Conservation (phyloP, 2,888 invertebrate species). For the Antheraea assamensis region DNA sequence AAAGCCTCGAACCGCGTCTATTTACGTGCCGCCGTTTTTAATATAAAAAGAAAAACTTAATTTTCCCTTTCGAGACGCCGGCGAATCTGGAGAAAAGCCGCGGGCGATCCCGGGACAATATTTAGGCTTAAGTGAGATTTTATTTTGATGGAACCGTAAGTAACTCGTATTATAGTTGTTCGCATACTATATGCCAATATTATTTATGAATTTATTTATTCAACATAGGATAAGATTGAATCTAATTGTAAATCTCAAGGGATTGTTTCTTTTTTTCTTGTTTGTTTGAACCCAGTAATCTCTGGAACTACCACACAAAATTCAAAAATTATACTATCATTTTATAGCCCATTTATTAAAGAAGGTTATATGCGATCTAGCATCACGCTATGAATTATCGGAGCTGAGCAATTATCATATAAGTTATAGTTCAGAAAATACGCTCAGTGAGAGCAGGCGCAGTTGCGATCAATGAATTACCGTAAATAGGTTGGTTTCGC, state of each 20-base stretch:
- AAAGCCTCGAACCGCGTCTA: conserved; percentile 2
- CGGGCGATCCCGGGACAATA: conserved; percentile 44
- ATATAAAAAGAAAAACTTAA: conserved; percentile 54
- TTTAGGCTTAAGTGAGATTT: conserved; percentile 48
- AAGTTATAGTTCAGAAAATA: no score
- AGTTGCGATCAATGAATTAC: no score
- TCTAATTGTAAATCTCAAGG: no score
- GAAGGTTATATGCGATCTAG: no score
- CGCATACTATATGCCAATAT: background rate
- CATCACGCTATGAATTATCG: no score
- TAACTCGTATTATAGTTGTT: background rate
- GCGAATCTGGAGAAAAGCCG: conserved; percentile 51
- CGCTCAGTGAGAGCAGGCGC: no score
- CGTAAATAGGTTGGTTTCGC: no score
- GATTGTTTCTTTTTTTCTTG: background rate
- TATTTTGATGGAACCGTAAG: conserved; percentile 37
- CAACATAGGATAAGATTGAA: background rate
- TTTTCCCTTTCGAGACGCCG: conserved; percentile 51
- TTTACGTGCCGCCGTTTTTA: conserved; percentile 38
- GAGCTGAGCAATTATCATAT: no score
- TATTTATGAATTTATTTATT: background rate
- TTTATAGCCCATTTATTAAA: no score
- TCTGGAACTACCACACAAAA: no score
- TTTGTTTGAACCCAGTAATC: background rate
- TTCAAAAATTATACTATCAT: no score